Conservation (phyloP, 2,888 invertebrate species). For the Cybosia mesomella region DNA sequence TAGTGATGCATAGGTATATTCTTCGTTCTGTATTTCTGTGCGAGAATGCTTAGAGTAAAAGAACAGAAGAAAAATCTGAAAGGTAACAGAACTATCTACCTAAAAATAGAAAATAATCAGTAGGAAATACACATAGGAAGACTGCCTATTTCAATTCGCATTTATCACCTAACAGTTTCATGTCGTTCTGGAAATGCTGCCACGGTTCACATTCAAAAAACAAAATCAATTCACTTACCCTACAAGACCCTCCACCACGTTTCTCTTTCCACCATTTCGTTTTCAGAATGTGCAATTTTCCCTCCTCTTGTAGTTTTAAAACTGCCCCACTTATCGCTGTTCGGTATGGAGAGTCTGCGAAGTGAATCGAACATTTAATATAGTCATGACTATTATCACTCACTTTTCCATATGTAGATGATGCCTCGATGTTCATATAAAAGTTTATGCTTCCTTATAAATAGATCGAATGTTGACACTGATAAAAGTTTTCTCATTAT, state of each 20-base stretch:
- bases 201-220: not conserved
- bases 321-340: constrained; percentile 98
- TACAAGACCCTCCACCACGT: constrained; percentile 95
- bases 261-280: constrained; percentile 99
- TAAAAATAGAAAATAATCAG: too few species aligned
- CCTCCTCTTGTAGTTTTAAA: constrained; percentile 97
- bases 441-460: constrained; percentile 37
- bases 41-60: not conserved
- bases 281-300: constrained; percentile 96
- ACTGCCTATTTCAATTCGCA: not conserved
- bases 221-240: constrained; percentile 85
- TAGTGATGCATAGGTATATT: not conserved
- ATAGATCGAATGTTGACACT: not conserved
- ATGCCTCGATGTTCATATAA: constrained; percentile 26
- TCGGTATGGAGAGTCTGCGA: constrained; percentile 95
- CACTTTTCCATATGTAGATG: constrained; percentile 63
- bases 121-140: not conserved
- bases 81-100: not conserved
- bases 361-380: constrained; percentile 33
- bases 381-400: constrained; percentile 12
- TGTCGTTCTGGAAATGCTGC: constrained; percentile 13
- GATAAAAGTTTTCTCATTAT: constrained; percentile 12
- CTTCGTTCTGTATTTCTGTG: too few species aligned
- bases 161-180: constrained; percentile 23
- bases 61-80: not conserved